Base-by-base conservation (phyloP, 2,888 invertebrate genomes). In the Aphidoletes aphidimyza region DNA sequence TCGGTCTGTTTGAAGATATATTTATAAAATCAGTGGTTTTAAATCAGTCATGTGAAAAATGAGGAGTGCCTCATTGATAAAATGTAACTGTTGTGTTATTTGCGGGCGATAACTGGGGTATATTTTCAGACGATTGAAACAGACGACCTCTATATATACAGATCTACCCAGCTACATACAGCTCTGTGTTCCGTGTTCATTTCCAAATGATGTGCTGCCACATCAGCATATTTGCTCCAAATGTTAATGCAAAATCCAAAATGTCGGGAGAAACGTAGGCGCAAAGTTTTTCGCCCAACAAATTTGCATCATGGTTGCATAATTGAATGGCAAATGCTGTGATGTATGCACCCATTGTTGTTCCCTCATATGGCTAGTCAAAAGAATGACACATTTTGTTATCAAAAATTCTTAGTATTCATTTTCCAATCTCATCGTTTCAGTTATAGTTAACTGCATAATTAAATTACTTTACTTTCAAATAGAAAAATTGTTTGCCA, bases 1-100 rank as follows among this genome's bases (percentile, higher is more conserved):
- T 54, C 54, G 54, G 54, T 54, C 54, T 54, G 54, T 54, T 54
- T n/a, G 54, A 54, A 26, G 54, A 54, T 22, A 22, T 47, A 2
- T 17, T 47, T 39, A 8, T 47, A 14, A 6, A 47, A 17, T 47
- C 47, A 47, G 47, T 19, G 47, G 47, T 47, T 47, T 47, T 19
- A 17, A 11, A n/a, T n/a, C n/a, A n/a, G n/a, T n/a, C n/a, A n/a
- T n/a, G n/a, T n/a, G n/a, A n/a, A n/a, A n/a, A 19, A 47, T 19
- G 2, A 47, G 2, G 2, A 47, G 17, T 14, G 17, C 17, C 47
- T 2, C 47, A 47, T 47, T 39, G 39, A 39, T 39, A 39, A 11
- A 5, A 11, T 39, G 39, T n/a, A n/a, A n/a, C n/a, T n/a, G n/a
- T n/a, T n/a, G n/a, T n/a, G n/a, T n/a, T n/a, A n/a, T n/a, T n/a